phyloP scores from a whole-genome alignment of 2,888 invertebrate genomes.

The Spodoptera picta region DNA sequence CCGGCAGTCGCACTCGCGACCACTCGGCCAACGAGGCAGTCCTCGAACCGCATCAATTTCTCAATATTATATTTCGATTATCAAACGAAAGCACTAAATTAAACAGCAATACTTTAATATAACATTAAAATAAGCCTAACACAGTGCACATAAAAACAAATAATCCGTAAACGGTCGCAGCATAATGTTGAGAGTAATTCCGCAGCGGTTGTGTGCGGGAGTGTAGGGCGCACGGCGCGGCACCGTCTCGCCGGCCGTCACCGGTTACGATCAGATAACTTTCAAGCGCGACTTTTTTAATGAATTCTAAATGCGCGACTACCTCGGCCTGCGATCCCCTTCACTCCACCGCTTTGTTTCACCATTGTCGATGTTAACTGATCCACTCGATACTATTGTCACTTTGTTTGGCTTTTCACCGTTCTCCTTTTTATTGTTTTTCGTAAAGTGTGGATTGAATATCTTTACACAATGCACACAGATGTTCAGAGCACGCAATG shows the following conservation, averaged over 20 bases:
- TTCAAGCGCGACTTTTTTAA: conserved; percentile 85
- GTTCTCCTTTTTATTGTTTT: conserved; percentile 10
- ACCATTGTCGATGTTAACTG: conserved; percentile 61
- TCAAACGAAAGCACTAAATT: too few species aligned
- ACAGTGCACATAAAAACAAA: neutral
- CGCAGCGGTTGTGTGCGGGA: conserved; percentile 30
- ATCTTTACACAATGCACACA: too few species aligned
- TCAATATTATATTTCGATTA: too few species aligned
- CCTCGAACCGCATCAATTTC: too few species aligned
- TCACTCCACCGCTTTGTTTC: conserved; percentile 51
- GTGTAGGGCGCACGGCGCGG: conserved; percentile 17
- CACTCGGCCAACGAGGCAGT: too few species aligned
- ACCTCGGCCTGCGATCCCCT: conserved; percentile 43
- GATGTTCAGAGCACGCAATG: too few species aligned
- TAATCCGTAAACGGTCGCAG: conserved; percentile 2
- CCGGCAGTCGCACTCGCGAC: too few species aligned
- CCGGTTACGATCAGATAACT: conserved; percentile 86
- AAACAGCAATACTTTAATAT: too few species aligned
- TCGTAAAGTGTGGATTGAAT: neutral
- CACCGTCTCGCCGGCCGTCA: conserved; percentile 57
- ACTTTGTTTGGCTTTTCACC: conserved; percentile 31
- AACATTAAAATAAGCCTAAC: too few species aligned
- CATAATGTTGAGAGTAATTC: neutral
- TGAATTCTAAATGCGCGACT: conserved; percentile 86
- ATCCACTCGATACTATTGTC: conserved; percentile 66